These are phyloP conservation scores for Nannospalax galili DNA, from an alignment of 2,113 vertebrate species.

Conservation along the genomic window DNA sequence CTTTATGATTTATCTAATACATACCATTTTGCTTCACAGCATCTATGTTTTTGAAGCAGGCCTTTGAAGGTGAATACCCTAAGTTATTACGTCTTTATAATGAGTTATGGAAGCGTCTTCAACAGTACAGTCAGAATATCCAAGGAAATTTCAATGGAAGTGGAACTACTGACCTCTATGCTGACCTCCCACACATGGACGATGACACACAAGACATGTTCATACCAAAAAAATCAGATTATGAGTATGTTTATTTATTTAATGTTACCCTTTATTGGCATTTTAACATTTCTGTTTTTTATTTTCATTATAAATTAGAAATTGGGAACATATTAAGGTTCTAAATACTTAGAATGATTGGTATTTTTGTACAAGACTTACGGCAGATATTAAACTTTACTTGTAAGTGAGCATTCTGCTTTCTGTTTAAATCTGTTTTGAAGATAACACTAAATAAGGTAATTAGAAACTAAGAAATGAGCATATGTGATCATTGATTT, in stretches of 20 bases:
- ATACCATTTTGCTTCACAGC: slow-evolving; percentile 84
- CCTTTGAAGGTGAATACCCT: slow-evolving; percentile 98
- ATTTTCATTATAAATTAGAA: slow-evolving; percentile 45
- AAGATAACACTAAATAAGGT: neutral
- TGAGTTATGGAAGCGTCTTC: slow-evolving; percentile 97
- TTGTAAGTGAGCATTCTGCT: neutral
- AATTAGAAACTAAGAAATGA: slow-evolving; percentile 5
- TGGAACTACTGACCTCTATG: slow-evolving; percentile 85
- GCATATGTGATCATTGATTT: neutral
- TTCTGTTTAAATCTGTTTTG: neutral
- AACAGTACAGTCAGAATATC: slow-evolving; percentile 93
- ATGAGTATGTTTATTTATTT: slow-evolving; percentile 90
- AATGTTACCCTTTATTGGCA: slow-evolving; percentile 35
- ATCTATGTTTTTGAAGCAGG: slow-evolving; percentile 96
- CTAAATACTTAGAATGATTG: slow-evolving; percentile 5
- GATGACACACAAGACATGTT: slow-evolving; percentile 91
- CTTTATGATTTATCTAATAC: slow-evolving; percentile 48
- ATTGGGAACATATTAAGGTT: neutral
- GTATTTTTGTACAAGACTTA: neutral
- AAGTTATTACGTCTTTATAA: slow-evolving; percentile 96
- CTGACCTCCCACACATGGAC: slow-evolving; percentile 87
- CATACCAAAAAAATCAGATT: slow-evolving; percentile 90
- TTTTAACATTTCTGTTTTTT: slow-evolving; percentile 48
- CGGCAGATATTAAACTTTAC: neutral
- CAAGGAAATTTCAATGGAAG: slow-evolving; percentile 88